Percentiles rank a stretch among this genome's conserved stretches.
phyloP scores from a whole-genome alignment of 2,113 vertebrate genomes.

The Neotoma lepida region DNA sequence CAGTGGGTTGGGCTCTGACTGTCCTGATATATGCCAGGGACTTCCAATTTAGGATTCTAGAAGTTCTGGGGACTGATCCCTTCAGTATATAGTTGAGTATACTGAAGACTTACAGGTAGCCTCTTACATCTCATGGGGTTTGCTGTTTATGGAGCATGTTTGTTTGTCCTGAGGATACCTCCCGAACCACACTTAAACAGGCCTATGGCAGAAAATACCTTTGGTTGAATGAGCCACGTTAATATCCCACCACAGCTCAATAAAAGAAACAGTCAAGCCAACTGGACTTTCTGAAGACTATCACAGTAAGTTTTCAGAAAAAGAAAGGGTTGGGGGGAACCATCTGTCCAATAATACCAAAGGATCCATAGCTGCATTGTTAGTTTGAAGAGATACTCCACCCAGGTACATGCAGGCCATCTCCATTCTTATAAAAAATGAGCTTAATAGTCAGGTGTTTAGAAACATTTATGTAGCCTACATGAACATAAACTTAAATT shows the following conservation, averaged over 20 bases:
- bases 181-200: background rate
- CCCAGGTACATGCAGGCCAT: background rate
- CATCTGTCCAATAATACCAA: background rate
- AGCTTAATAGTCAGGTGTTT: background rate
- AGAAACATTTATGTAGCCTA: constrained; percentile 45
- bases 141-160: background rate
- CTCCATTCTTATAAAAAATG: constrained; percentile 17
- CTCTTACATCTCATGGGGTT: background rate
- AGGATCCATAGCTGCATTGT: background rate
- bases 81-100: background rate
- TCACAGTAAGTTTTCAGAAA: background rate
- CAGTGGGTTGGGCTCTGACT: background rate
- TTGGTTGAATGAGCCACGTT: background rate
- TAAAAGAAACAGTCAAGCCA: background rate
- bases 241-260: background rate
- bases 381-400: background rate
- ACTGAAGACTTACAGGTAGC: background rate
- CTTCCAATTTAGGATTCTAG: background rate
- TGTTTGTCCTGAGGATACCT: background rate
- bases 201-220: background rate
- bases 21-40: background rate
- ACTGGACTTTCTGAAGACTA: background rate
- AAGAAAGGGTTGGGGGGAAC: background rate
- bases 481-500: constrained; percentile 38
- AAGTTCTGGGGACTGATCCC: background rate